phyloP scores from a whole-genome alignment of 2,113 vertebrate genomes.

The Papio anubis region DNA sequence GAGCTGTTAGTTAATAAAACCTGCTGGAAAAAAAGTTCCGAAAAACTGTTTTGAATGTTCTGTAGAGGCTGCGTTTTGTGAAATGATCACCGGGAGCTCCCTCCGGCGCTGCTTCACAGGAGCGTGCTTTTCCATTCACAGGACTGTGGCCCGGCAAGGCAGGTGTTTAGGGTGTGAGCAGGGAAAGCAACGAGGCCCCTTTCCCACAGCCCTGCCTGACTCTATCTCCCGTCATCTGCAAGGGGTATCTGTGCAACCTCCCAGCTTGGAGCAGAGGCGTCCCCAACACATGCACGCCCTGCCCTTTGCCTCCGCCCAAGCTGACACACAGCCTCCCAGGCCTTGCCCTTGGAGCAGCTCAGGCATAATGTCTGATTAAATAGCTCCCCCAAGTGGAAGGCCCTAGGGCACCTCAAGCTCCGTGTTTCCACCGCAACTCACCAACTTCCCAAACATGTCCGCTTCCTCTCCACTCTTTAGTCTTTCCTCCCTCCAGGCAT shows the following conservation, averaged over 20 bases:
- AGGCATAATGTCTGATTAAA: background rate
- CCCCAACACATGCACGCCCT: too few relatives aligned
- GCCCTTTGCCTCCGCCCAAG: background rate
- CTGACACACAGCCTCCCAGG: background rate
- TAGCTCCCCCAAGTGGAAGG: background rate
- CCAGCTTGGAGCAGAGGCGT: background rate
- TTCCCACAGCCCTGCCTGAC: background rate
- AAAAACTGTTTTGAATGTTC: background rate
- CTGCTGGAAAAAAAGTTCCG: background rate
- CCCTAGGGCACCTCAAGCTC: background rate
- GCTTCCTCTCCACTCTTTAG: background rate
- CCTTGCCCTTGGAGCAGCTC: background rate
- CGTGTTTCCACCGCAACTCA: rapidly evolving
- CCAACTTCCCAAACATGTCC: background rate
- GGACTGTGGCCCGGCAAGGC: background rate
- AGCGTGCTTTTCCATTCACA: background rate
- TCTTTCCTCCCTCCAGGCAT: background rate
- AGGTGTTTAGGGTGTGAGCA: background rate
- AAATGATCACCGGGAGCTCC: background rate
- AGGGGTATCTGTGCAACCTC: background rate
- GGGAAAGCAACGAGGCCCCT: background rate
- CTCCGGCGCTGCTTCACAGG: background rate
- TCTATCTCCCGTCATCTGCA: background rate
- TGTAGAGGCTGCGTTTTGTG: background rate
- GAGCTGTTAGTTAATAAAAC: slow-evolving; percentile 41